Base-by-base conservation (phyloP, 2,888 invertebrate genomes). In the Opisthograptis luteolata region DNA sequence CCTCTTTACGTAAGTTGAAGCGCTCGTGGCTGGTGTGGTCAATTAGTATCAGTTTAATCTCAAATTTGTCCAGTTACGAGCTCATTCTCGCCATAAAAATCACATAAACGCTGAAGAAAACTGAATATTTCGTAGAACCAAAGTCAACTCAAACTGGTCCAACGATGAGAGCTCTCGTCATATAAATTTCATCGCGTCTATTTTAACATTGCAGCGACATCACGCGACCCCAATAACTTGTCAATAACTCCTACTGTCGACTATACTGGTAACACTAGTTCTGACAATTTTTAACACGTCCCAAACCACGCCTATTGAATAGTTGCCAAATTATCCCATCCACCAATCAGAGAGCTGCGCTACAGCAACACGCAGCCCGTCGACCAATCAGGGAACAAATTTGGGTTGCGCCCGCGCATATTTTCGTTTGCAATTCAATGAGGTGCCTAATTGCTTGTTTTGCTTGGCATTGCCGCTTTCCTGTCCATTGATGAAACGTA, bases 401-500 rank as follows among this genome's bases (percentile, higher is more conserved):
- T 44, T 49, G 53, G 32, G 61, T 40, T 81, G 86, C 87, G 79
- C 82, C 75, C 79, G 85, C 85, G 88, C 87, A 85, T 62, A 66
- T 69, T 75, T 76, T 78, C 63, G 81, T 84, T 81, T 72, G 84
- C 78, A 81, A 78, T 80, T 84, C 84, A 84, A 81, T 83, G 79
- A 77, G 76, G 63, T 68, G 57, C 68, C 76, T 83, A 82, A 84
- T 80, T 80, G 71, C 73, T 57, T 76, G 76, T 81, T 81, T 80
- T 75, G 70, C 79, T 81, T 81, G 81, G 81, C 79, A 66, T 65
- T 56, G 66, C 68, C 67, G 49, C 50, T 47, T 57, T 58, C 50
- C 50, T 51, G 53, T 58, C 60, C 65, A 68, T 76, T 74, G 73
- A 76, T 68, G 72, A 73, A 60, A 64, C 31, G 50, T 58, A 60